Percentiles rank a stretch among this genome's conserved stretches.
phyloP scores from a whole-genome alignment of 2,888 invertebrate genomes.

The Lepidocyrtoides sp. region DNA sequence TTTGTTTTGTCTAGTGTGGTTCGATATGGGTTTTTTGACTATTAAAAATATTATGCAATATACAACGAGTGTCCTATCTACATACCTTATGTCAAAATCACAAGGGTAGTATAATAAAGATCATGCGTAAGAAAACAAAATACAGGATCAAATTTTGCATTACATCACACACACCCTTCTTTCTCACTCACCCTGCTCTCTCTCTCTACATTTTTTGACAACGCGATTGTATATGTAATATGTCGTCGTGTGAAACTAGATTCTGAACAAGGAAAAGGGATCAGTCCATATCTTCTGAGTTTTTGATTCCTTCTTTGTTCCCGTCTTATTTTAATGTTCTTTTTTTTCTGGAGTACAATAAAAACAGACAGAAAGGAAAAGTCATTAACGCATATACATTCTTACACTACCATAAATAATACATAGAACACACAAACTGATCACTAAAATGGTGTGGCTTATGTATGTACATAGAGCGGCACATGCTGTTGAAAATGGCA shows the following conservation, averaged over 20 bases:
- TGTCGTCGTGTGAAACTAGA: neutral
- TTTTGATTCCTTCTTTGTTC: conserved; percentile 4
- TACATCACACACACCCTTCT: conserved; percentile 15
- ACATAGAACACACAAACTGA: neutral
- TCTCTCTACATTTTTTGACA: neutral
- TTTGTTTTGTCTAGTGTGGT: neutral
- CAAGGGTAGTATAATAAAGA: neutral
- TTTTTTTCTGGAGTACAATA: conserved; percentile 18
- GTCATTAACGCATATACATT: conserved; percentile 24
- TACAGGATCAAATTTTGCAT: neutral
- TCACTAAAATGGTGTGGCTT: neutral
- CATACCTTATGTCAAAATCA: neutral
- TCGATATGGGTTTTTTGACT: neutral
- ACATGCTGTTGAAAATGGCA: neutral
- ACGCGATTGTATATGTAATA: too few species aligned
- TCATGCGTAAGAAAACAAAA: neutral
- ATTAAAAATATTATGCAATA: neutral
- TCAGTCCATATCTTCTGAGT: neutral
- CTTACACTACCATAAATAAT: too few species aligned
- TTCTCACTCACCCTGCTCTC: neutral
- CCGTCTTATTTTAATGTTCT: neutral
- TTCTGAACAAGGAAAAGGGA: neutral
- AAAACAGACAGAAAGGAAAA: conserved; percentile 11
- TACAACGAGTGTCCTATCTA: neutral
- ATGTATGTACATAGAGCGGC: neutral